Percentiles rank a stretch among this genome's conserved stretches.
phyloP scores from a whole-genome alignment of 1,140 invertebrate species.

The Chironomus tepperi region DNA sequence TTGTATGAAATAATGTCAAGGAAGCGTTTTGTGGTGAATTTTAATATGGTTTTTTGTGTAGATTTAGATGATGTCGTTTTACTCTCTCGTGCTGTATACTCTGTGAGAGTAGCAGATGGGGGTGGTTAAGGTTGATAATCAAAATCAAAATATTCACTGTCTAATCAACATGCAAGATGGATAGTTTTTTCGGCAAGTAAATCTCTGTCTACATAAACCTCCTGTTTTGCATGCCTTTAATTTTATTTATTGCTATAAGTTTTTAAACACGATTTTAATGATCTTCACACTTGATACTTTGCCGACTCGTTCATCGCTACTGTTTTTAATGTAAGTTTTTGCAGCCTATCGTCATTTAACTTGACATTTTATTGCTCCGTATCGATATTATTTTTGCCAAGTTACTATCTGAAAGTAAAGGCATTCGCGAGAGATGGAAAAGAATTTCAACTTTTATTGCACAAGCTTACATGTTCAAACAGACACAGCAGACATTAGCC shows the following conservation, averaged over 20 bases:
- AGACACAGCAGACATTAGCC: background rate
- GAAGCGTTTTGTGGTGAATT: constrained; percentile 22
- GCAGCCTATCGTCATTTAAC: background rate
- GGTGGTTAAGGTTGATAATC: background rate
- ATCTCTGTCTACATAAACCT: too few species aligned
- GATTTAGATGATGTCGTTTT: background rate
- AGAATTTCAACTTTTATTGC: background rate
- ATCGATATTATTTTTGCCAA: background rate
- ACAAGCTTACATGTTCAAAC: background rate
- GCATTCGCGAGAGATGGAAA: background rate
- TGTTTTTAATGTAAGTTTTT: background rate
- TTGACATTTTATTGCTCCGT: constrained; percentile 3
- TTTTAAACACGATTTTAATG: constrained; percentile 13
- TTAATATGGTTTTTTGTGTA: constrained; percentile 18
- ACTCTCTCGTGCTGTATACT: background rate
- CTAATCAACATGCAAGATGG: background rate
- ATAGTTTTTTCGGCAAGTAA: too few species aligned
- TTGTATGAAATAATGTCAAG: constrained; percentile 22
- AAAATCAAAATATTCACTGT: background rate
- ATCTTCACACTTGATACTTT: background rate
- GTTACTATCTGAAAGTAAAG: background rate
- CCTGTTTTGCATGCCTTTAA: background rate
- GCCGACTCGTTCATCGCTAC: background rate
- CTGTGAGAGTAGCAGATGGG: background rate
- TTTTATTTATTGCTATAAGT: constrained; percentile 5